These are phyloP conservation scores for Sciurus niger DNA, from an alignment of 2,113 vertebrate genomes.

Conservation along the genomic window DNA sequence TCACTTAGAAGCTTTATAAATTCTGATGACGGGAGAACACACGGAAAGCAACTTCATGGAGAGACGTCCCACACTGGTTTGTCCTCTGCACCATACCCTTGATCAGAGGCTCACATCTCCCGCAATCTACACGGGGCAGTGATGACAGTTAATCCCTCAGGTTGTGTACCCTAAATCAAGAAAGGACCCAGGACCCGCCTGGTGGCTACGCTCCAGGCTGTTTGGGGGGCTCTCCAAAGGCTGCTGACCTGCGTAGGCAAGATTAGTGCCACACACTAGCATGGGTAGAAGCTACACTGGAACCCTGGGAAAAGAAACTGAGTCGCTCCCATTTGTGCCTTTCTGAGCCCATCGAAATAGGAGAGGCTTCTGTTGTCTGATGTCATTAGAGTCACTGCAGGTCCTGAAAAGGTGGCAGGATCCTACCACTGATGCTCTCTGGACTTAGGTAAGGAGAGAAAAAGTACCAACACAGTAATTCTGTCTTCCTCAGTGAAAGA, in stretches of 20 bases:
- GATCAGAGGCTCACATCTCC: conserved; percentile 83
- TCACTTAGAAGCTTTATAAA: conserved; percentile 84
- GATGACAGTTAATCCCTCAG: conserved; percentile 81
- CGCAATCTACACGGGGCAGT: conserved; percentile 76
- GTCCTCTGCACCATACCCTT: conserved; percentile 82
- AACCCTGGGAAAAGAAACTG: conserved; percentile 69
- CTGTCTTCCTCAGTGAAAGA: not conserved
- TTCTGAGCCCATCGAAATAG: conserved; percentile 34
- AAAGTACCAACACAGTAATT: not conserved
- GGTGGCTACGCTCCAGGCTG: conserved; percentile 74
- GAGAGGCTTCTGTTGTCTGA: conserved; percentile 69
- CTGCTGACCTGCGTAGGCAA: conserved; percentile 77
- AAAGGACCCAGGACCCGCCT: conserved; percentile 75
- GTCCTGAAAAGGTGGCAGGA: not conserved
- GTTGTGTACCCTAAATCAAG: conserved; percentile 81
- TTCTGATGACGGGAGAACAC: conserved; percentile 83
- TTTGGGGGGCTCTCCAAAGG: conserved; percentile 78
- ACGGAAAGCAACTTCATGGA: conserved; percentile 74
- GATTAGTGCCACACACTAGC: conserved; percentile 78
- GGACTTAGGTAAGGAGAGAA: not conserved
- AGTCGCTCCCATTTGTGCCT: conserved; percentile 66
- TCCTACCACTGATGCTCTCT: not conserved
- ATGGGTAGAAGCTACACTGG: conserved; percentile 66
- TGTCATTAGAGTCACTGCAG: conserved; percentile 49
- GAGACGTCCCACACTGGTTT: conserved; percentile 80